Base-by-base conservation (phyloP, 2,888 invertebrate genomes). In the Parasteatoda lunata region DNA sequence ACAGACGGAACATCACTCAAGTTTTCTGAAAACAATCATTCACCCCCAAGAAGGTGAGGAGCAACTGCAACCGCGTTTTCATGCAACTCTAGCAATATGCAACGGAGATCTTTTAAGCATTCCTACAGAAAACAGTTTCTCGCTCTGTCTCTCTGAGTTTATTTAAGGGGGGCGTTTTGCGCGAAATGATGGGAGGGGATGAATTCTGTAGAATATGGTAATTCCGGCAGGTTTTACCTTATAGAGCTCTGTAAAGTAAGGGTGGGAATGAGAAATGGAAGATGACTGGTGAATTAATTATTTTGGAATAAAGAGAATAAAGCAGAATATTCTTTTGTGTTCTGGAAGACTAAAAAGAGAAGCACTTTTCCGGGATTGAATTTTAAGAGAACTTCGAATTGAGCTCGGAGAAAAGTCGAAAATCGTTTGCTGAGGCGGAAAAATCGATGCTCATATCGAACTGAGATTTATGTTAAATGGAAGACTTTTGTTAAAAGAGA, bases 271-370 rank as follows among this genome's bases (percentile, higher is more conserved):
- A 30, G 30, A 47, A 45, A 71, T 48, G 64, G 64, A 71, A 54
- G 15, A 71, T 13, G 70, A 5, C 75, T 69, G 13, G 49, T 70
- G 83, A 83, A 83, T 83, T 83, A 83, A 83, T 83, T 83, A 83
- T 83, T 83, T 70, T 64, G 64, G 77, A 65, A 83, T 64, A 69
- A 66, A 64, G 48, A 51, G 52, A n/a, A 52, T 7, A 45, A 69
- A 15, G 64, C 48, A 49, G n/a, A 52, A 54, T 11, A 70, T 47
- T 30, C 80, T 66, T 78, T 80, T 80, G 72, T 80, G 65, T 73
- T 80, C 45, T 8, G 49, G 47, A 15, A 69, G 73, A 45, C 6
- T 30, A 68, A 68, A 68, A 68, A 68, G 45, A n/a, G 13, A 7
- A 59, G n/a, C 4, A 30, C 30, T 30, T 30, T 30, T 30, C 30